Evolutionary conservation across 2,113 vertebrate species (phyloP), one percentile per base, ranked within the genome.

Genomic region (Mustelus asterias): DNA sequence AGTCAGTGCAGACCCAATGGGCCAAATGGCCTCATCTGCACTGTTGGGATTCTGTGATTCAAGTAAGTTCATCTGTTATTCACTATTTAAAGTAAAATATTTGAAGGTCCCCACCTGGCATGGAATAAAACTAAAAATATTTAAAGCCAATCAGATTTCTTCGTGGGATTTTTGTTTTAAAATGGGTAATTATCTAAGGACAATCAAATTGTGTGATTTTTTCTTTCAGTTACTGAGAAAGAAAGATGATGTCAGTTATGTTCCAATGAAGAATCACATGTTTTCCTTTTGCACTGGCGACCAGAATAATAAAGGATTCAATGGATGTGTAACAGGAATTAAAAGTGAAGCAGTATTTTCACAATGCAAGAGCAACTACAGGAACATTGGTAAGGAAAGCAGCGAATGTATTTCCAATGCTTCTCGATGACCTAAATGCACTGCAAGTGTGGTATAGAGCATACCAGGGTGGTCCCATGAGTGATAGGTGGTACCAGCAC

Each of bases 161-260:
- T 83, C 2, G 20, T 41, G n/a, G 13, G 33, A 86, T 22, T 41
- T 89, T 0, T 44, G 95, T 96, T 80, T 96, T 86, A 96, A 85
- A 96, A 96, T 85, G 94, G 96, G 96, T 96, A 96, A 95, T 96
- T 95, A 96, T 86, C 86, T 67, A 78, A 89, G 44, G 24, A 89
- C 22, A 48, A 26, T 58, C 86, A 89, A 54, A 89, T 26, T 54
- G 26, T 48, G 22, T 58, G 48, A 8, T 1, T 65, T 93, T 93
- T 94, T n/a, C 63, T 94, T 94, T 37, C 60, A 67, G 90, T 94
- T 63, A 67, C 24, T 60, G 37, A 67, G 58, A 94, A 67, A 67
- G 90, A 67, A 94, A 65, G 63, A 67, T 22, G 29, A 20, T 65
- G 16, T n/a, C 90, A 65, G 90, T 65, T 58, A 92, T 29, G 63